Evolutionary conservation across 2,113 vertebrate genomes (phyloP).

Genomic region (Spheniscus mendiculus): DNA sequence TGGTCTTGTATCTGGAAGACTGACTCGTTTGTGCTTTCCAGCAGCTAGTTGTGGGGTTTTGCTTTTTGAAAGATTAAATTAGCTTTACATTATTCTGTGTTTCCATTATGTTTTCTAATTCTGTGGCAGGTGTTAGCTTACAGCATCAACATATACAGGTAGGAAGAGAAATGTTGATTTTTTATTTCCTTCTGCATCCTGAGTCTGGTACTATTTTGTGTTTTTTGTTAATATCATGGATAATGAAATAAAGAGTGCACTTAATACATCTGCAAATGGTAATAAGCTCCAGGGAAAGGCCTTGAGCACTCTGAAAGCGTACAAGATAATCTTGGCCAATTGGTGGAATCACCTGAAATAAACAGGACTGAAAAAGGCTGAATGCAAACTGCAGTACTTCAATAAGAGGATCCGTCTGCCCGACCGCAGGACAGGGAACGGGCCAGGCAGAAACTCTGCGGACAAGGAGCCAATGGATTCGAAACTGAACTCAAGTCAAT

Average conservation of each 20-base stretch:
- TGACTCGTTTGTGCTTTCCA: background rate
- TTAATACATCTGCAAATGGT: background rate
- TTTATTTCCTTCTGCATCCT: background rate
- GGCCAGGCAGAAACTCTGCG: background rate
- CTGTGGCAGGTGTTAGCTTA: background rate
- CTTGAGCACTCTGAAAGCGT: background rate
- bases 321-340: background rate
- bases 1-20: background rate
- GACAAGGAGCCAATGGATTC: background rate
- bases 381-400: background rate
- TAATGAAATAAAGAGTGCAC: background rate
- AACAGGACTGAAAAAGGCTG: background rate
- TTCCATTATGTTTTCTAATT: background rate
- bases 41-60: background rate
- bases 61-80: background rate
- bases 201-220: background rate
- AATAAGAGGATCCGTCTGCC: fast-evolving
- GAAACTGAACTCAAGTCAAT: background rate
- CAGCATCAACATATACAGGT: background rate
- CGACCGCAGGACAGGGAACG: too few relatives aligned
- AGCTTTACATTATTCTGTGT: background rate
- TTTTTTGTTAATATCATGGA: background rate
- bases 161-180: background rate
- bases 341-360: background rate
- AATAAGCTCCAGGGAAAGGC: background rate